These are phyloP conservation scores for Oncorhynchus mykiss DNA, from an alignment of 2,113 vertebrate genomes.

Conservation along the genomic window DNA sequence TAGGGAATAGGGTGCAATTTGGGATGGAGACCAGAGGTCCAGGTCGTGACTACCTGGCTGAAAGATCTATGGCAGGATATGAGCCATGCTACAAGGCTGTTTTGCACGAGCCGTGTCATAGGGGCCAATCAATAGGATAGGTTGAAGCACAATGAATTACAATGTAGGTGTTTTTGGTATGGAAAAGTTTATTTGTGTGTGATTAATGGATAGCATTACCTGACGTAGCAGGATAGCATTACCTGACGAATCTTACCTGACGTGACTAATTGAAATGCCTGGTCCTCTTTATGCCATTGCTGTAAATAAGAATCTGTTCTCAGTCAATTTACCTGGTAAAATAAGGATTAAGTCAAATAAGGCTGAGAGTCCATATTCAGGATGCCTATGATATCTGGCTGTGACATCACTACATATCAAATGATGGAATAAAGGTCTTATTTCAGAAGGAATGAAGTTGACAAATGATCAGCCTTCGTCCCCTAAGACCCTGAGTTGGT, in stretches of 20 bases:
- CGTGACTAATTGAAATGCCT: not conserved
- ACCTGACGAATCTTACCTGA: not conserved
- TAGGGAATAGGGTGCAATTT: not conserved
- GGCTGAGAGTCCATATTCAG: not conserved
- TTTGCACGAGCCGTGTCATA: too few species aligned
- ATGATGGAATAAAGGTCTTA: not conserved
- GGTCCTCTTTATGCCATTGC: not conserved
- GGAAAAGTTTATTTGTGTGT: too few species aligned
- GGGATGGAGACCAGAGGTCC: not conserved
- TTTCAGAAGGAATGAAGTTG: not conserved
- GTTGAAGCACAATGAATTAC: too few species aligned
- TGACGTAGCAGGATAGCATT: too few species aligned
- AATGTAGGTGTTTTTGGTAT: too few species aligned
- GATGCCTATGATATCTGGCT: not conserved
- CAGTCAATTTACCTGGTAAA: too few species aligned
- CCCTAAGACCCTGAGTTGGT: too few species aligned
- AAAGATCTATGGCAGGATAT: conserved; percentile 14
- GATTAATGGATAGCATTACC: too few species aligned
- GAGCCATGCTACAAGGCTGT: not conserved
- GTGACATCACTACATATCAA: not conserved
- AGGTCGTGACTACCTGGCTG: conserved; percentile 20
- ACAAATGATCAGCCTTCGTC: not conserved
- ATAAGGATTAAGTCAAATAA: too few species aligned
- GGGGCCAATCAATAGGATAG: too few species aligned
- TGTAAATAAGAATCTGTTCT: too few species aligned